phyloP scores from a whole-genome alignment of 2,888 invertebrate species.

The Pardosa pseudoannulata region DNA sequence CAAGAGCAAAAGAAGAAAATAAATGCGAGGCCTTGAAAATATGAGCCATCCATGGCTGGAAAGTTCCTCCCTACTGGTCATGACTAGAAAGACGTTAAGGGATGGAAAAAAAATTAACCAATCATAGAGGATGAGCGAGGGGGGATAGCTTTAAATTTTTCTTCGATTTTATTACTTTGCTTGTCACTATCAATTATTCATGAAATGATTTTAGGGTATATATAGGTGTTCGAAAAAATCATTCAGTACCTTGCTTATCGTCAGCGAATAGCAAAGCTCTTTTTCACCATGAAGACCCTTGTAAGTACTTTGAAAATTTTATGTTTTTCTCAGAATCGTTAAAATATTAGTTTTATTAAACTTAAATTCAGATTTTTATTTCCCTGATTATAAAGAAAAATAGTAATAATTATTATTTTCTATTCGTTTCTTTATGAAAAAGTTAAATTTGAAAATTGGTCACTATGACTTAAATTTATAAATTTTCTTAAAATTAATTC shows the following conservation, averaged over 20 bases:
- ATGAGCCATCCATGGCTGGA: neutral
- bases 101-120: neutral
- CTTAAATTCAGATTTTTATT: too few relatives aligned
- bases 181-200: neutral
- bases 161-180: too few relatives aligned
- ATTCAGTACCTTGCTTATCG: constrained; percentile 32
- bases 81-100: neutral
- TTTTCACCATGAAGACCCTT: constrained; percentile 43
- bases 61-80: neutral
- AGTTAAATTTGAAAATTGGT: too few relatives aligned
- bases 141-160: neutral
- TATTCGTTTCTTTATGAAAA: too few relatives aligned
- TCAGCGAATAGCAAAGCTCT: constrained; percentile 31
- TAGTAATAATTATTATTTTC: too few relatives aligned
- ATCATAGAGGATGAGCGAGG: neutral
- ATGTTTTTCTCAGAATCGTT: too few relatives aligned
- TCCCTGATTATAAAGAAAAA: too few relatives aligned
- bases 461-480: too few relatives aligned
- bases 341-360: too few relatives aligned
- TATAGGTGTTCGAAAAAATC: neutral
- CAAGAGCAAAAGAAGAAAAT: too few relatives aligned
- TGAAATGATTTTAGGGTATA: neutral
- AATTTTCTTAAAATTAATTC: too few relatives aligned
- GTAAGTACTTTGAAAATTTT: too few relatives aligned
- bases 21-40: neutral